Conservation (phyloP, 2,888 invertebrate species). For the Harmothoe impar region DNA sequence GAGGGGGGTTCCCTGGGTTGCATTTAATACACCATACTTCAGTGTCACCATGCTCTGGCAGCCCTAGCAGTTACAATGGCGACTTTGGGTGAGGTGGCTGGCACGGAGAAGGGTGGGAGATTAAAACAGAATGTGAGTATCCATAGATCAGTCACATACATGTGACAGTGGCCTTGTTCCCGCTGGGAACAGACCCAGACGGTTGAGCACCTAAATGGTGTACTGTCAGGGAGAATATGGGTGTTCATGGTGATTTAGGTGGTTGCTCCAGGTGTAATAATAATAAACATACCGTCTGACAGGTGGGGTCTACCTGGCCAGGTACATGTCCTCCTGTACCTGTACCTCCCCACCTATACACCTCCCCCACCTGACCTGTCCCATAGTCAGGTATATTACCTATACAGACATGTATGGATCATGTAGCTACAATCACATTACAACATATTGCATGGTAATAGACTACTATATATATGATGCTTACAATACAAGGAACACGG, state of each 20-base stretch:
- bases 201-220: neutral
- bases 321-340: neutral
- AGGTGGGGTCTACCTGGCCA: neutral
- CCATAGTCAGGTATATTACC: neutral
- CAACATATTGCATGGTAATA: too few species aligned
- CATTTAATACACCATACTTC: too few species aligned
- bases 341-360: neutral
- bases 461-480: too few species aligned
- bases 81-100: neutral
- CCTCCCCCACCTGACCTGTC: neutral
- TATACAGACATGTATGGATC: too few species aligned
- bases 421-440: too few species aligned
- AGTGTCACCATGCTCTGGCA: neutral
- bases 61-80: neutral
- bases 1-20: too few species aligned
- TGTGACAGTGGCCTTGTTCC: neutral
- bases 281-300: constrained; percentile 29
- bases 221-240: neutral
- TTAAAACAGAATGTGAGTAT: neutral
- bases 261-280: constrained; percentile 6
- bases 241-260: neutral
- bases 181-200: neutral
- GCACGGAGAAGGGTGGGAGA: neutral
- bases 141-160: neutral
- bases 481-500: too few species aligned